These are phyloP conservation scores for Sebastes taczanowskii DNA, from an alignment of 2,797 vertebrate genomes.

Conservation along the genomic window DNA sequence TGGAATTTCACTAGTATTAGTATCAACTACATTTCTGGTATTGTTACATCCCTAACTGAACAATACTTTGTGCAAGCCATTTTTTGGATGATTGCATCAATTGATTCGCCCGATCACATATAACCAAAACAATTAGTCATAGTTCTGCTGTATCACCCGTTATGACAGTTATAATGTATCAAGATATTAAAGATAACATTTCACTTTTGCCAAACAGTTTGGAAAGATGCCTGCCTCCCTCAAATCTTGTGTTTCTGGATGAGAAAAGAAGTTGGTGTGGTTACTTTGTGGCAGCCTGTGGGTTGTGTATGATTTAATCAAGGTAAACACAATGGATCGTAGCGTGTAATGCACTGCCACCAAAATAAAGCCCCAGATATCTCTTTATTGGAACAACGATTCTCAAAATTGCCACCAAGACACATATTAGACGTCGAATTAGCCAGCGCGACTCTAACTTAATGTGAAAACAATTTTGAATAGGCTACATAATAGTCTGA, in stretches of 20 bases:
- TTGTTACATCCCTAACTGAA: not conserved
- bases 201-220: not conserved
- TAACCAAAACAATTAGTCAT: not conserved
- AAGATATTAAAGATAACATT: not conserved
- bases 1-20: too few species aligned
- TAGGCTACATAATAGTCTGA: not conserved
- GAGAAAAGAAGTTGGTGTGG: not conserved
- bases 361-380: constrained; percentile 7
- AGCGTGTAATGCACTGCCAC: not conserved
- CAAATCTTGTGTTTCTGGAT: not conserved
- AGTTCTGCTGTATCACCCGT: not conserved
- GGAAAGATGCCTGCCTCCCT: not conserved
- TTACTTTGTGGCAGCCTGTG: not conserved
- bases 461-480: constrained; percentile 20
- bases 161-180: not conserved
- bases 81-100: not conserved
- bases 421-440: constrained; percentile 12
- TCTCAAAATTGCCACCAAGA: constrained; percentile 22
- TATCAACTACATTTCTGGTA: too few species aligned
- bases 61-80: not conserved
- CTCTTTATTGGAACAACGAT: constrained; percentile 19
- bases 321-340: constrained; percentile 12
- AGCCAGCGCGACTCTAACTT: not conserved
- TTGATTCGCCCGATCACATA: not conserved
- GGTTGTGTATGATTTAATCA: constrained; percentile 8